Evolutionary conservation across 2,888 invertebrate genomes (phyloP), one percentile per base, ranked within the genome.

Genomic region (Erebia palarica): DNA sequence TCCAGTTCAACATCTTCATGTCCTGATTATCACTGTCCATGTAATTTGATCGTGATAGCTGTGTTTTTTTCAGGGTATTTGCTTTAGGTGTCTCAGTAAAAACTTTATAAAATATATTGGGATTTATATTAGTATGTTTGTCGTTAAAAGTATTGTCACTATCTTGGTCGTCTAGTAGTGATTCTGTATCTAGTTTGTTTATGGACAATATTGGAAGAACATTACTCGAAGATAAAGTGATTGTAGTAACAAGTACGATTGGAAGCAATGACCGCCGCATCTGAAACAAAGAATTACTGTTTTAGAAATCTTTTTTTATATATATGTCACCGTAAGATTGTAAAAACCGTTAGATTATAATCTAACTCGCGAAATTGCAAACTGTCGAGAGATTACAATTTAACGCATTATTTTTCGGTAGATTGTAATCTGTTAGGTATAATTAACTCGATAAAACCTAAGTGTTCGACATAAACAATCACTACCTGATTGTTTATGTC

Each of bases 141-240:
- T 82, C 83, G 79, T 81, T 88, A 85, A 86, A 81, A 76, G 79
- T 91, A 87, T 91, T 90, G 86, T 91, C 91, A 80, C 84, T 82
- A 75, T 83, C 78, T 83, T 86, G 87, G 80, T 84, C 80, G 66
- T 85, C 80, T 63, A 81, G 79, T 44, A 82, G 74, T 68, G 81
- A 78, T 76, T 86, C 85, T 71, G 79, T 75, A 68, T 84, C 84
- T 44, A 84, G 75, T 73, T 84, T 84, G 71, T 82, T 82, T 72
- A 82, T 79, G 69, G 86, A 80, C 72, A 86, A 74, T 68, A 84
- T 79, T 79, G 90, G 90, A 79, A 91, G 85, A 78, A 90, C 79
- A 73, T 89, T 89, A 76, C 91, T 90, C 60, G 91, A 86, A n/a
- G 91, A 89, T 53, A 92, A 78, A 58, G 90, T 88, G 44, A 87